phyloP scores from a whole-genome alignment of 2,797 vertebrate species.

The Halcyon badia region DNA sequence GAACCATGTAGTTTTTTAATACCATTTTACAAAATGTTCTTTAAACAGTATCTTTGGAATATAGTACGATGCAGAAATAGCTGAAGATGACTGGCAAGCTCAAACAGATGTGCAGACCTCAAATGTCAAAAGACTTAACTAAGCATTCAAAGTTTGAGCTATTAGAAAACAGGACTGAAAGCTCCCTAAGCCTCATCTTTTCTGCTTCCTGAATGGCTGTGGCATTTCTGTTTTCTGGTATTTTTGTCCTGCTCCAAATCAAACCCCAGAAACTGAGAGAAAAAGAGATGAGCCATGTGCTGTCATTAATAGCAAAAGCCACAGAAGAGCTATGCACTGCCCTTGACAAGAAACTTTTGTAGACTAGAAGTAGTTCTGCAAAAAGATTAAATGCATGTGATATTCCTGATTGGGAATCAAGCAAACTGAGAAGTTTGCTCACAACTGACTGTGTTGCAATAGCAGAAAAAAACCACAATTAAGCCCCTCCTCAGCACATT shows the following conservation, averaged over 20 bases:
- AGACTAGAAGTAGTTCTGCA: not conserved
- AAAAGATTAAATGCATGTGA: not conserved
- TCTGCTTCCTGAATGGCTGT: not conserved
- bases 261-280: not conserved
- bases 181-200: not conserved
- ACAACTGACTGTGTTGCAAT: not conserved
- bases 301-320: not conserved
- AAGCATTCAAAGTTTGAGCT: not conserved
- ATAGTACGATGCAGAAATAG: not conserved
- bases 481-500: not conserved
- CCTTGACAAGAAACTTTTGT: not conserved
- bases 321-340: not conserved
- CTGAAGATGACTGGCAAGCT: not conserved
- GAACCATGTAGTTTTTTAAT: not conserved
- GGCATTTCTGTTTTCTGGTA: not conserved
- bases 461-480: not conserved
- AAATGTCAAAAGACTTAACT: not conserved
- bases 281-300: not conserved
- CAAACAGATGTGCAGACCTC: not conserved
- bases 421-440: not conserved
- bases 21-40: not conserved
- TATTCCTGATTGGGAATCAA: not conserved
- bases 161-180: not conserved
- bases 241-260: not conserved
- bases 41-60: not conserved